phyloP scores from a whole-genome alignment of 1,140 invertebrate species.

The Macrobrachium nipponense region DNA sequence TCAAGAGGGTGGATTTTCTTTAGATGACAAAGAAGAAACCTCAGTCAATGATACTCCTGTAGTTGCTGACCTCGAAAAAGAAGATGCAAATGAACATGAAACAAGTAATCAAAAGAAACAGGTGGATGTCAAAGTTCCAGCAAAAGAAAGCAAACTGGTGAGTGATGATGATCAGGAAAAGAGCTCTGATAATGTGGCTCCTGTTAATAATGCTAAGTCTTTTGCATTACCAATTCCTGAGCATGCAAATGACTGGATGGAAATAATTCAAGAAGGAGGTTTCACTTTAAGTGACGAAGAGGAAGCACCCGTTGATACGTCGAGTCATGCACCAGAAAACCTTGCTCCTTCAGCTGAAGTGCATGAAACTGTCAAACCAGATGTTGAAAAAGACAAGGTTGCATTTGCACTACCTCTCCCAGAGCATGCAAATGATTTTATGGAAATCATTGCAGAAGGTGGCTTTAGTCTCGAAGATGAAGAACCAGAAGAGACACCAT shows the following conservation, averaged over 20 bases:
- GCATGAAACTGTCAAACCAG: not conserved
- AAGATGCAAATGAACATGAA: not conserved
- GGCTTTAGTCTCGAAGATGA: conserved; percentile 53
- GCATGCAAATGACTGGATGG: conserved; percentile 52
- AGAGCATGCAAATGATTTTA: conserved; percentile 62
- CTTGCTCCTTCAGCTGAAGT: not conserved
- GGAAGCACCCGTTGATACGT: not conserved
- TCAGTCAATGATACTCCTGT: not conserved
- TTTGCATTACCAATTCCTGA: conserved; percentile 28
- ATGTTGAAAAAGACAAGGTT: not conserved
- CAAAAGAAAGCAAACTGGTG: not conserved
- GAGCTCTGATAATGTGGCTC: too few relatives aligned
- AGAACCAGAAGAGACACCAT: conserved; percentile 28
- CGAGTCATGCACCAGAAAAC: not conserved
- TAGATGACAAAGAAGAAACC: conserved; percentile 34
- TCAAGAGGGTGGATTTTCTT: conserved; percentile 36
- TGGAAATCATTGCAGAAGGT: conserved; percentile 58
- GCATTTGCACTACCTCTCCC: conserved; percentile 50
- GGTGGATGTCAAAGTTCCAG: not conserved
- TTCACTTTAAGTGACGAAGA: conserved; percentile 45
- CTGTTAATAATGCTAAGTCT: too few relatives aligned
- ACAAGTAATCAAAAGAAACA: not conserved
- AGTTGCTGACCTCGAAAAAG: not conserved
- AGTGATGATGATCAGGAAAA: too few relatives aligned
- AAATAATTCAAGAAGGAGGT: conserved; percentile 46